Percentiles rank a stretch among this genome's conserved stretches.
These are phyloP conservation scores for Pseudonaja textilis DNA, from an alignment of 2,113 vertebrate species.

Conservation along the genomic window DNA sequence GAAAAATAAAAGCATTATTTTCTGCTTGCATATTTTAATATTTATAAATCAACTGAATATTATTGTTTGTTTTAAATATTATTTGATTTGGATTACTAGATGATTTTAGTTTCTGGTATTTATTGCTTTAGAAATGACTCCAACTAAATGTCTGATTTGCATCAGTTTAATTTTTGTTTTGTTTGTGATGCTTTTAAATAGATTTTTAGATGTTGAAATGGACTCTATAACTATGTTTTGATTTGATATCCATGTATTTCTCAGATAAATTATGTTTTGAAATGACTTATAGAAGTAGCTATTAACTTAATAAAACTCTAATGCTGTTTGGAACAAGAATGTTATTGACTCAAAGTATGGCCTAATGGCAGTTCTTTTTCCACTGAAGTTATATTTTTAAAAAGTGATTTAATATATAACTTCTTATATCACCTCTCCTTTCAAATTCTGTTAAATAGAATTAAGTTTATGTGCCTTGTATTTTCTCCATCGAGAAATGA, in stretches of 20 bases:
- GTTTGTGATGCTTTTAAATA: not conserved
- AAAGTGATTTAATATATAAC: not conserved
- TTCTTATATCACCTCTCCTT: not conserved
- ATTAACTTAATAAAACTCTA: not conserved
- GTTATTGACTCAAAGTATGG: not conserved
- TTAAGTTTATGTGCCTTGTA: slow-evolving; percentile 1
- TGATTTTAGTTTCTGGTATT: not conserved
- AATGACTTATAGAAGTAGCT: not conserved
- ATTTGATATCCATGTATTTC: not conserved
- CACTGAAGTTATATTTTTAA: not conserved
- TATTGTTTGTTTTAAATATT: not conserved
- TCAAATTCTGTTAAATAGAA: not conserved
- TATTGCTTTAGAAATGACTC: not conserved
- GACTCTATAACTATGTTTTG: not conserved
- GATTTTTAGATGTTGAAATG: not conserved
- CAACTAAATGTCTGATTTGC: not conserved
- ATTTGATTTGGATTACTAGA: not conserved
- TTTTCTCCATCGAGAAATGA: not conserved
- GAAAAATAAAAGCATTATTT: not conserved
- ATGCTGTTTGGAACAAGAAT: not conserved
- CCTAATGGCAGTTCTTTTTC: not conserved
- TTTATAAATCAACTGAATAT: not conserved
- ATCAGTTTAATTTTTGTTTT: not conserved
- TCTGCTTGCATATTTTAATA: not conserved
- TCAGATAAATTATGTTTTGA: not conserved